Conservation (phyloP, 1,140 invertebrate species). For the Drosophila pruinosa region DNA sequence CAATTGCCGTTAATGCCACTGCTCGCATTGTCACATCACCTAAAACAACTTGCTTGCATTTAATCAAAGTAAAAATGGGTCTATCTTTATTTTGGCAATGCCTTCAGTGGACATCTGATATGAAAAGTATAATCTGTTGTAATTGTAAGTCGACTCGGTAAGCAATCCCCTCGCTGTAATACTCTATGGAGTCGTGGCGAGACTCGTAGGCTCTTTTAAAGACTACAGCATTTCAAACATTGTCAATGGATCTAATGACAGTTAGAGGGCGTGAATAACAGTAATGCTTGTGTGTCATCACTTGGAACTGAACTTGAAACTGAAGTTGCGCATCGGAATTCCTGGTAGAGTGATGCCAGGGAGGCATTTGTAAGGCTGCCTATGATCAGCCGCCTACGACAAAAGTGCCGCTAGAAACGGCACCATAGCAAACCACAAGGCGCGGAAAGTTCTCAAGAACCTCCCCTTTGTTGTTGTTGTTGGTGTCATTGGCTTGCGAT, state of each 20-base stretch:
- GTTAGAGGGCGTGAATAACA: background rate
- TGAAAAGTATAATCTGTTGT: too few relatives aligned
- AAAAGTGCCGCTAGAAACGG: constrained; percentile 27
- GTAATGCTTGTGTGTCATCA: constrained; percentile 4
- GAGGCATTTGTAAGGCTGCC: background rate
- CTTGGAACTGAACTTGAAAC: background rate
- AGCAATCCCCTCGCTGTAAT: too few relatives aligned
- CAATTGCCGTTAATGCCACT: background rate
- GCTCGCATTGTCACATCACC: background rate
- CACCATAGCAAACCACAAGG: constrained; percentile 27
- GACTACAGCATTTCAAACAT: background rate
- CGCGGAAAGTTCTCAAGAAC: constrained; percentile 29
- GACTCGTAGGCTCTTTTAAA: too few relatives aligned
- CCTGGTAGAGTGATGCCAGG: background rate
- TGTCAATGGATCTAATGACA: background rate
- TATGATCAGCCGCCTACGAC: constrained; percentile 27
- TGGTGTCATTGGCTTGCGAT: constrained; percentile 48
- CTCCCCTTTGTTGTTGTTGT: constrained; percentile 7
- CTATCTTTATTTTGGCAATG: too few relatives aligned
- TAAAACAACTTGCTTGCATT: background rate
- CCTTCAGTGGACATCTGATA: background rate
- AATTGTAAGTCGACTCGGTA: too few relatives aligned
- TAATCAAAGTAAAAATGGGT: background rate
- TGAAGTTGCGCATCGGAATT: constrained; percentile 5
- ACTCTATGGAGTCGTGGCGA: background rate